A percentile compares a stretch with the other conserved stretches of the same genome.
Evolutionary conservation across 2,797 vertebrate species (phyloP).

Genomic region (Botia almorhae): DNA sequence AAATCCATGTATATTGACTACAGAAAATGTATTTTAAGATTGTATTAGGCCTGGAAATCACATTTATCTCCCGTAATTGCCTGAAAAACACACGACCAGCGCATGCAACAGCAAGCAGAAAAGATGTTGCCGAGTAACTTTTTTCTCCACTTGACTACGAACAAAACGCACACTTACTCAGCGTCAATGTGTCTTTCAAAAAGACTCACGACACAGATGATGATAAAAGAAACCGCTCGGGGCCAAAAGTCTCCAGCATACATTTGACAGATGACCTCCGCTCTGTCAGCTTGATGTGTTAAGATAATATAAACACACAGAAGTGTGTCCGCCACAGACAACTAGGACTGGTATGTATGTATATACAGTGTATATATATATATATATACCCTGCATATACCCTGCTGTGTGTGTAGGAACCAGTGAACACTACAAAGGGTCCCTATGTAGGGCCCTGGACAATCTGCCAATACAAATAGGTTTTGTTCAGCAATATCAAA

Average conservation of each 20-base stretch:
- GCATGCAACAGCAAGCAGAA: neutral
- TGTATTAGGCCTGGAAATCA: neutral
- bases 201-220: slow-evolving; percentile 45
- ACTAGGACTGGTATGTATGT: neutral
- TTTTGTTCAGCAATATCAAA: neutral
- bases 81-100: neutral
- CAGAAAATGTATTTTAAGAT: neutral
- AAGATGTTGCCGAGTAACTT: slow-evolving; percentile 1
- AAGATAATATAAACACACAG: slow-evolving; percentile 39
- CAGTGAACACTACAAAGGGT: neutral
- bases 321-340: slow-evolving; percentile 17
- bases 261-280: slow-evolving; percentile 59
- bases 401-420: neutral
- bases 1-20: neutral
- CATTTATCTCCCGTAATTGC: neutral
- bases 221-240: slow-evolving; percentile 57
- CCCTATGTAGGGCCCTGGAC: neutral
- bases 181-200: slow-evolving; percentile 37
- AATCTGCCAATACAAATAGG: neutral
- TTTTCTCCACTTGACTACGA: neutral
- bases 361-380: no score
- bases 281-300: slow-evolving; percentile 41
- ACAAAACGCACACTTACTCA: slow-evolving; percentile 31
- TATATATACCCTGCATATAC: neutral
- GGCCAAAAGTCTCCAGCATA: slow-evolving; percentile 51